phyloP scores from a whole-genome alignment of 2,888 invertebrate genomes.

The Tupiocoris notatus region DNA sequence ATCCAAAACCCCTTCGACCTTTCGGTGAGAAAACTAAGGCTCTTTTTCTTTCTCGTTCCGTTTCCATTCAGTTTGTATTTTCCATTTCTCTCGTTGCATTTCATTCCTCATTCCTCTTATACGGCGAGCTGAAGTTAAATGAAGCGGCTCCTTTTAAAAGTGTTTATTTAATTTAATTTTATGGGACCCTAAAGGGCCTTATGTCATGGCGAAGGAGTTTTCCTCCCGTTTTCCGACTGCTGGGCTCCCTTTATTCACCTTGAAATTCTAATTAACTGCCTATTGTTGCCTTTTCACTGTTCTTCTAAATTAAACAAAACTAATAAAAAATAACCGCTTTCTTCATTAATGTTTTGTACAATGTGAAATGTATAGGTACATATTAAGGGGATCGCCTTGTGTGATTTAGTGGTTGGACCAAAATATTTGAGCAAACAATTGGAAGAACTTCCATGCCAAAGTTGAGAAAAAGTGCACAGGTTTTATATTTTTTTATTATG shows the following conservation, averaged over 20 bases:
- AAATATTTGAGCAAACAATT: no score
- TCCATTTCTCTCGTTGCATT: constrained; percentile 8
- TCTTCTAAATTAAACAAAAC: constrained; percentile 17
- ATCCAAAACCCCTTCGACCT: neutral
- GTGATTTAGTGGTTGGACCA: no score
- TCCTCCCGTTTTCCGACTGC: constrained; percentile 6
- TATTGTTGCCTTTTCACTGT: constrained; percentile 12
- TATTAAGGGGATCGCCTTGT: no score
- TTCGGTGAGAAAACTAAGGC: neutral
- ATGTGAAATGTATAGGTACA: no score
- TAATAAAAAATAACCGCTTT: no score
- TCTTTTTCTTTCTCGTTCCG: neutral
- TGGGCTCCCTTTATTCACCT: constrained; percentile 4
- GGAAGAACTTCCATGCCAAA: no score
- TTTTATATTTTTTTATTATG: no score
- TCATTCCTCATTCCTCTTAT: constrained; percentile 16
- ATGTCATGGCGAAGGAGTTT: constrained; percentile 17
- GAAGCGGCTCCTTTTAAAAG: constrained; percentile 36
- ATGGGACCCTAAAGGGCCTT: constrained; percentile 35
- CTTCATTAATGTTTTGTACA: no score
- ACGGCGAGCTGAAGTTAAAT: constrained; percentile 17
- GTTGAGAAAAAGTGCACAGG: no score
- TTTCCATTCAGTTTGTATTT: constrained; percentile 1
- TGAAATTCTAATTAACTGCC: constrained; percentile 18
- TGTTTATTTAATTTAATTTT: constrained; percentile 39